A percentile compares a stretch with the other conserved stretches of the same genome.
phyloP scores from a whole-genome alignment of 2,888 invertebrate species.

The Cecidostiba fungosa region DNA sequence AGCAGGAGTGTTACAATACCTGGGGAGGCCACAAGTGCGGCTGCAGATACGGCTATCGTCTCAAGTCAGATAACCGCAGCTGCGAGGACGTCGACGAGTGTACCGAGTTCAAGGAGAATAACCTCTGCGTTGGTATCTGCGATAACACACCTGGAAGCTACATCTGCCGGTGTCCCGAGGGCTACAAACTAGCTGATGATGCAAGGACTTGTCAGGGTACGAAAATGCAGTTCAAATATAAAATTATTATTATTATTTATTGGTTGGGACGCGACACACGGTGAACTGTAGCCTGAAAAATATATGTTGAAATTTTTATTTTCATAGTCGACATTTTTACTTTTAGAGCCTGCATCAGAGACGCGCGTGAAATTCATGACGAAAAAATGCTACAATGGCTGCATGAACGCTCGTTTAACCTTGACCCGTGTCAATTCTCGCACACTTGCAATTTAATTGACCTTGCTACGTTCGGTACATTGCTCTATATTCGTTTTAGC shows the following conservation, averaged over 20 bases:
- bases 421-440: slow-evolving; percentile 25
- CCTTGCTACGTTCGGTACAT: neutral
- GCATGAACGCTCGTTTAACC: neutral
- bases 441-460: slow-evolving; percentile 2
- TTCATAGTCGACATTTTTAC: too few relatives aligned
- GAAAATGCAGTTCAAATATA: too few relatives aligned
- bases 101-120: slow-evolving; percentile 86
- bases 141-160: slow-evolving; percentile 94
- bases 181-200: slow-evolving; percentile 89
- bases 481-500: neutral
- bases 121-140: slow-evolving; percentile 89
- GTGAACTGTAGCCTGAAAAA: too few relatives aligned
- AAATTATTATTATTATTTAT: too few relatives aligned
- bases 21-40: slow-evolving; percentile 95
- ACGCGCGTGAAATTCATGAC: too few relatives aligned
- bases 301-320: too few relatives aligned
- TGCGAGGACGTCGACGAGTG: slow-evolving; percentile 94
- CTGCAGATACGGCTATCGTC: slow-evolving; percentile 91
- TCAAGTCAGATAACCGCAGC: slow-evolving; percentile 88
- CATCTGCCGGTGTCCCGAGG: slow-evolving; percentile 89
- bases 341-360: too few relatives aligned
- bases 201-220: slow-evolving; percentile 90
- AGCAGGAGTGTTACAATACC: slow-evolving; percentile 94
- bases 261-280: too few relatives aligned
- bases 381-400: neutral